Conservation (phyloP, 2,888 invertebrate genomes). For the Lasioglossum villosulum region DNA sequence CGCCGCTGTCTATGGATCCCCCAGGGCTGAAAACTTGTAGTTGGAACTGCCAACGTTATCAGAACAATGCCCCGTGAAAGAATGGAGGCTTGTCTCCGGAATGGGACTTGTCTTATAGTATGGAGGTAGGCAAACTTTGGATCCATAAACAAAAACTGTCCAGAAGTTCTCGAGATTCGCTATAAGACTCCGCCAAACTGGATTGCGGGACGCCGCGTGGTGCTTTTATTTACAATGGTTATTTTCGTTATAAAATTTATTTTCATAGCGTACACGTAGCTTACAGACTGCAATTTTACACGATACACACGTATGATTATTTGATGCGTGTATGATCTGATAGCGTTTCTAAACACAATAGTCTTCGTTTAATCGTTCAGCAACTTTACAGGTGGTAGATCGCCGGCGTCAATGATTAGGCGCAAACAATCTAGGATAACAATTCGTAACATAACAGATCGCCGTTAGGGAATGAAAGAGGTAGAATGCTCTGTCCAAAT, state of each 20-base stretch:
- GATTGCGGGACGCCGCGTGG: neutral
- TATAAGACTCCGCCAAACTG: neutral
- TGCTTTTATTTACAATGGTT: neutral
- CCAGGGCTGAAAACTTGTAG: slow-evolving; percentile 14
- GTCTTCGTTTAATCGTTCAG: neutral
- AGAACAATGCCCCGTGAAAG: slow-evolving; percentile 30
- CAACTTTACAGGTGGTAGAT: neutral
- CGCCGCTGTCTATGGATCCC: neutral
- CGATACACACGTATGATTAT: neutral
- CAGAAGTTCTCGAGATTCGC: slow-evolving; percentile 23
- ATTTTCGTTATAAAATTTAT: slow-evolving; percentile 2
- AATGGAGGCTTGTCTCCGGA: slow-evolving; percentile 30
- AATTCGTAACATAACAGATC: neutral
- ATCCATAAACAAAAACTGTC: slow-evolving; percentile 30
- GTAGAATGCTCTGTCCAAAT: neutral
- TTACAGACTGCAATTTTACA: neutral
- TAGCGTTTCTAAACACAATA: neutral
- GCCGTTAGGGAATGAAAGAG: slow-evolving; percentile 3
- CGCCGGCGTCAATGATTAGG: neutral
- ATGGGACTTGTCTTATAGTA: neutral
- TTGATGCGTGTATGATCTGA: neutral
- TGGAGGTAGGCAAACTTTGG: slow-evolving; percentile 20
- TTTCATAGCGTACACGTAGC: neutral
- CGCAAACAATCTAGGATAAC: neutral
- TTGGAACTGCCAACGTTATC: slow-evolving; percentile 9